Evolutionary conservation across 2,113 vertebrate genomes (phyloP).

Genomic region (Bolborhynchus lineola): DNA sequence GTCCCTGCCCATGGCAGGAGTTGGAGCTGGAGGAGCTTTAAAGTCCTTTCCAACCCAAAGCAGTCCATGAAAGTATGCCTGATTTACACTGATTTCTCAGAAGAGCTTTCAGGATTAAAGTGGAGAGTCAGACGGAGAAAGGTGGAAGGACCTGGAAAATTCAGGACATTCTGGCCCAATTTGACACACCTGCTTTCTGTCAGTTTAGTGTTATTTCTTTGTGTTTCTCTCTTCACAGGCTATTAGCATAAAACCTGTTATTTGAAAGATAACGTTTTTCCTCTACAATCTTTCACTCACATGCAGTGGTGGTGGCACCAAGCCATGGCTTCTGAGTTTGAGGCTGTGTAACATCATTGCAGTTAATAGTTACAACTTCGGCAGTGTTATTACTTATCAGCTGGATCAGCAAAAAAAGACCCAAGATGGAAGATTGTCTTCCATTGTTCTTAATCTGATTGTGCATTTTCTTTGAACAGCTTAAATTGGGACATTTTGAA

Average conservation of each 20-base stretch:
- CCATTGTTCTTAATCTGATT: neutral
- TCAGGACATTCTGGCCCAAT: rapidly evolving
- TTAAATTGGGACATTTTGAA: neutral
- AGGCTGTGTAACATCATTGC: neutral
- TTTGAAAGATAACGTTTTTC: neutral
- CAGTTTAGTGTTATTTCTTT: neutral
- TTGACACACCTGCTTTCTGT: neutral
- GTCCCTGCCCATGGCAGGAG: neutral
- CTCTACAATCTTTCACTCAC: neutral
- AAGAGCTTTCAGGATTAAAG: neutral
- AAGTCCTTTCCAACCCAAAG: neutral
- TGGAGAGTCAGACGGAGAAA: neutral
- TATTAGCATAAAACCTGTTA: neutral
- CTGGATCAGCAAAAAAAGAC: neutral
- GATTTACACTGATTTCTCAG: neutral
- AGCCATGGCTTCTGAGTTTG: rapidly evolving
- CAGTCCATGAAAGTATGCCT: neutral
- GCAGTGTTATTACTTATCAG: neutral
- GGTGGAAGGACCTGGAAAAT: neutral
- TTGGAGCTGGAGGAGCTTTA: neutral
- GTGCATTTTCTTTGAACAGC: neutral
- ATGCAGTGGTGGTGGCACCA: rapidly evolving
- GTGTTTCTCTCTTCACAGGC: neutral
- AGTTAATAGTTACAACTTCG: neutral
- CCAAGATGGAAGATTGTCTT: neutral